Evolutionary conservation across 2,888 invertebrate species (phyloP), one percentile per base, ranked within the genome.

Genomic region (Caenorhabditis sulstoni): DNA sequence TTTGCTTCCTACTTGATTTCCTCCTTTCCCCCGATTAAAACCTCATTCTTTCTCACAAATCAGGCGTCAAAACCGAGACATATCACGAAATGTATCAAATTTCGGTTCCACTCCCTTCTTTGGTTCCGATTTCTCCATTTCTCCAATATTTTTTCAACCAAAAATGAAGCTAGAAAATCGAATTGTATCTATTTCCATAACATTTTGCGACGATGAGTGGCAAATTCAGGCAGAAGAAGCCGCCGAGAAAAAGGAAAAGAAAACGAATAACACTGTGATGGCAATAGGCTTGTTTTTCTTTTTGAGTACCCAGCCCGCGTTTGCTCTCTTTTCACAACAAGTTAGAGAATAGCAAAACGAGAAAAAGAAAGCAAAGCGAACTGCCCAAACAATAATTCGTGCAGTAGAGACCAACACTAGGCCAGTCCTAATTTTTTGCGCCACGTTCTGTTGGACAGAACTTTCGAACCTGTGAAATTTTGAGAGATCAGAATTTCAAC

Each of bases 41-140:
- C 55, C 37, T 16, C 37, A 18, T 55, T 22, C 7, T 7, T 53
- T 53, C 35, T 29, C 9, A 8, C 18, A 55, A 44, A 29, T 37
- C 37, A 16, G 1, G 29, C 52, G 29, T 52, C 29, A 14, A 59
- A 39, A 23, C 3, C 53, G 16, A 50, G 62, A 71, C 71, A 62
- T 71, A 71, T 71, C 71, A 71, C 49, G 45, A 47, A 62, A 57
- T 39, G 57, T 62, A 71, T 71, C 62, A 12, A 55, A 53, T 71
- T 71, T 71, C 71, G 47, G 29, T 53, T 68, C 14, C 39, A 14
- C 12, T 55, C 44, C 35, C 44, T 61, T 44, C 37, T 53, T 55
- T 37, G 62, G 62, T 62, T 71, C 62, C 55, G 55, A 70, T 61
- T 70, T 62, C 55, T 39, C 20, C 55, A 55, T 29, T 29, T 7